Conservation (phyloP, 2,113 vertebrate species). For the Cephalopholis sonnerati region DNA sequence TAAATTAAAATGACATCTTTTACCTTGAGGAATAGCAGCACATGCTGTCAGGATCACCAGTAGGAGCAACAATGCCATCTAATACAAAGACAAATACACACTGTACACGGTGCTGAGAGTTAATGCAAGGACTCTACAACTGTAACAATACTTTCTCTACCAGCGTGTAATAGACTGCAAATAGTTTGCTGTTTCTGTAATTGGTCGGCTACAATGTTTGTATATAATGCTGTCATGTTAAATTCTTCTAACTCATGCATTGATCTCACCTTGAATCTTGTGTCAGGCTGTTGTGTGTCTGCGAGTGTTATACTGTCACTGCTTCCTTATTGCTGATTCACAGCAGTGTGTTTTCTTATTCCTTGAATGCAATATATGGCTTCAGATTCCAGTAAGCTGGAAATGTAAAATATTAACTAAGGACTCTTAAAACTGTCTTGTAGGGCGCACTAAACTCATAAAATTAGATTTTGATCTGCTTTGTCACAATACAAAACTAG, state of each 20-base stretch:
- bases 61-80: slow-evolving; percentile 53
- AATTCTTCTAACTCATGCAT: neutral
- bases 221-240: neutral
- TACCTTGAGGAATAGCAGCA: slow-evolving; percentile 46
- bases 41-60: slow-evolving; percentile 42
- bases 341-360: neutral
- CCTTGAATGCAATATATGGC: neutral
- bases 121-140: neutral
- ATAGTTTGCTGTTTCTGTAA: too few relatives aligned
- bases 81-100: slow-evolving; percentile 15
- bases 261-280: slow-evolving; percentile 11
- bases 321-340: neutral
- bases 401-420: neutral
- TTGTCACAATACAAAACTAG: neutral
- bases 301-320: neutral
- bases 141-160: neutral
- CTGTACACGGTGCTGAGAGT: neutral
- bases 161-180: neutral
- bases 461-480: neutral
- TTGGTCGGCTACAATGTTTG: neutral
- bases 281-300: neutral
- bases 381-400: neutral
- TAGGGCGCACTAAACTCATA: neutral
- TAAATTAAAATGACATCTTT: neutral
- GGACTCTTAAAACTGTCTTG: neutral